Evolutionary conservation across 30 jellyfish, hydroid and myxozoan genomes (phyloP).

Genomic region (Turritopsis rubra): DNA sequence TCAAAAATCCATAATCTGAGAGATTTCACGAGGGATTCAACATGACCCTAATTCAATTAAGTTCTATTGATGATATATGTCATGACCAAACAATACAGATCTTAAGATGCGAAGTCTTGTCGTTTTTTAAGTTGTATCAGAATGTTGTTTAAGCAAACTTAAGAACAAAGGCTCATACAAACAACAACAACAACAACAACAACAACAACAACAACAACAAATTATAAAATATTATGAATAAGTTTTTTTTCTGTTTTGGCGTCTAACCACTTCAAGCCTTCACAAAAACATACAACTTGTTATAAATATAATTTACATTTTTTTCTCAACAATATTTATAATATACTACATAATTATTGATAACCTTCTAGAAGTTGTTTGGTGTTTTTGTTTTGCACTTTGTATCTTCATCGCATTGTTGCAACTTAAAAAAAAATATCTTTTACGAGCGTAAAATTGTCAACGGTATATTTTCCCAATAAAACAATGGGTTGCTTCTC

Average conservation of each 20-base stretch:
- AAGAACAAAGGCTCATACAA: too few relatives aligned
- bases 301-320: not conserved
- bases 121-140: too few relatives aligned
- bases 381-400: too few relatives aligned
- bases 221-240: too few relatives aligned
- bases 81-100: not conserved
- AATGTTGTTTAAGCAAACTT: too few relatives aligned
- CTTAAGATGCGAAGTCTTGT: too few relatives aligned
- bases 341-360: not conserved
- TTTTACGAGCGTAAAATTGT: not conserved
- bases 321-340: not conserved
- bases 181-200: too few relatives aligned
- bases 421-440: not conserved
- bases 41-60: too few relatives aligned
- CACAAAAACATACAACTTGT: slow-evolving; percentile 17
- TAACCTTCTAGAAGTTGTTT: not conserved
- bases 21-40: too few relatives aligned
- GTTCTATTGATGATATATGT: not conserved
- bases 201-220: not conserved
- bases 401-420: not conserved
- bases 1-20: not conserved
- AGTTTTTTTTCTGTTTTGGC: slow-evolving; percentile 23
- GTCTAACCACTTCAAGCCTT: slow-evolving; percentile 45
- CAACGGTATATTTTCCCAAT: not conserved
- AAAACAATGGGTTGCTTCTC: too few relatives aligned